Evolutionary conservation across 2,888 invertebrate genomes (phyloP).

Genomic region (Phasia obesa): DNA sequence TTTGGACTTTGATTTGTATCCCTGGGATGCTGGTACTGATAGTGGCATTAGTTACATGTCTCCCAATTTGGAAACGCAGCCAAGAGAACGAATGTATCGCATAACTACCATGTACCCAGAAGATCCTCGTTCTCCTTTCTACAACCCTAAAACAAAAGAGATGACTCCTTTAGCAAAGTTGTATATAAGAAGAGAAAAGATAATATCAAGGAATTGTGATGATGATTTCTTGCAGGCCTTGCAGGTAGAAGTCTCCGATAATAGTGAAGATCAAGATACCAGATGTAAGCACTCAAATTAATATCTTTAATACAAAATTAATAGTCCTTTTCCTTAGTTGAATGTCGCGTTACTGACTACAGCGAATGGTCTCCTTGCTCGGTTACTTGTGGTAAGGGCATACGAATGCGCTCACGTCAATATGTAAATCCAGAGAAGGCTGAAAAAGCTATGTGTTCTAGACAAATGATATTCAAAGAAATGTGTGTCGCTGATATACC

Average conservation of each 20-base stretch:
- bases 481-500: constrained; percentile 92
- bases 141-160: constrained; percentile 86
- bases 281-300: constrained; percentile 85
- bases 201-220: constrained; percentile 90
- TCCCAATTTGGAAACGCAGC: constrained; percentile 89
- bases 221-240: constrained; percentile 85
- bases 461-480: constrained; percentile 93
- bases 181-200: constrained; percentile 88
- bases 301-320: not conserved
- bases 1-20: constrained; percentile 91
- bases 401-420: constrained; percentile 89
- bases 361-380: constrained; percentile 91
- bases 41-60: constrained; percentile 95
- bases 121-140: constrained; percentile 96
- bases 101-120: constrained; percentile 96
- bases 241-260: constrained; percentile 86
- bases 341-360: constrained; percentile 91
- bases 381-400: constrained; percentile 94
- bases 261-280: constrained; percentile 85
- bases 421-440: constrained; percentile 89
- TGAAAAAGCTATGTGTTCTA: constrained; percentile 86
- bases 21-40: constrained; percentile 98
- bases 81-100: constrained; percentile 92
- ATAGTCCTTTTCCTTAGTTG: constrained; percentile 84
- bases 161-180: constrained; percentile 94